Conservation (phyloP, 64 coral and sea anemone genomes). For the Catalaphyllia jardinei region DNA sequence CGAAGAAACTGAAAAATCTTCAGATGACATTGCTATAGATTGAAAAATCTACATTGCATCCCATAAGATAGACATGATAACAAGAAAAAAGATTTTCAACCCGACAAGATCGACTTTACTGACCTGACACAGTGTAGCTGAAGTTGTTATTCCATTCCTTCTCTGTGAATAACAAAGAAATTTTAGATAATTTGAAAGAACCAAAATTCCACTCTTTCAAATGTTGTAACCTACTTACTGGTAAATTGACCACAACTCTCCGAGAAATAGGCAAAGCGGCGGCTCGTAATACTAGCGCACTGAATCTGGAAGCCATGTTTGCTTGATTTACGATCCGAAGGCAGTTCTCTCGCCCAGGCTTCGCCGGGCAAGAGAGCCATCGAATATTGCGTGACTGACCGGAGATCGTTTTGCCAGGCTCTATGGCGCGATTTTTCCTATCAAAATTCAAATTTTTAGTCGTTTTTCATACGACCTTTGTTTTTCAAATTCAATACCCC, state of each 20-base stretch:
- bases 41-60: too few relatives aligned
- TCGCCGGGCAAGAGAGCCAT: too few relatives aligned
- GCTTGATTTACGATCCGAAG: neutral
- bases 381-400: too few relatives aligned
- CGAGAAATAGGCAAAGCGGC: constrained; percentile 2
- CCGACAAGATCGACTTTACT: neutral
- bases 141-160: constrained; percentile 5
- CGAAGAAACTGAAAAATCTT: too few relatives aligned
- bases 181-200: neutral
- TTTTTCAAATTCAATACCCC: too few relatives aligned
- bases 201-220: neutral
- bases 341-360: neutral
- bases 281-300: neutral
- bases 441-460: too few relatives aligned
- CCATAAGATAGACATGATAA: too few relatives aligned
- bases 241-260: neutral
- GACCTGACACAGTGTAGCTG: neutral
- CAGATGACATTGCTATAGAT: too few relatives aligned
- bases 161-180: neutral
- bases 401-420: too few relatives aligned
- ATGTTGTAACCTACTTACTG: neutral
- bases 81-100: too few relatives aligned
- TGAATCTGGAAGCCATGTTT: constrained; percentile 35
- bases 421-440: too few relatives aligned
- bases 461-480: too few relatives aligned